A percentile compares a stretch with the other conserved stretches of the same genome.
Evolutionary conservation across 2,113 vertebrate species (phyloP).

Genomic region (Lethenteron reissneri): DNA sequence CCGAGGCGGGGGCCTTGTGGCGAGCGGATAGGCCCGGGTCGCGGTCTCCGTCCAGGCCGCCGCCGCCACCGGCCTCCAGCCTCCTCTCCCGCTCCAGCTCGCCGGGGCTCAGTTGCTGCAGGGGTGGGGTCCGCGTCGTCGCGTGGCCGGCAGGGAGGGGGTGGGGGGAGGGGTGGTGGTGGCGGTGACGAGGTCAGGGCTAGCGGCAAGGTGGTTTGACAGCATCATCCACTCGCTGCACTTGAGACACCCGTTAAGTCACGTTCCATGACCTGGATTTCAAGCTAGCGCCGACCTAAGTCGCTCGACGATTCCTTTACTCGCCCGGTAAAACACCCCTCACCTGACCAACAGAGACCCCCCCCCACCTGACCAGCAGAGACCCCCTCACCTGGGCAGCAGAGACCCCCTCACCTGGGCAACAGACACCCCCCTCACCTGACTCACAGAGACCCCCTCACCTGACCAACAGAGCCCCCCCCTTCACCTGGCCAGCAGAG

Average conservation of each 20-base stretch:
- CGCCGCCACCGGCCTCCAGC: conserved; percentile 11
- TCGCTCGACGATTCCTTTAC: too few species aligned
- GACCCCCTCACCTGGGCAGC: not conserved
- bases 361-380: not conserved
- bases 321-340: too few species aligned
- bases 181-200: too few species aligned
- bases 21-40: not conserved
- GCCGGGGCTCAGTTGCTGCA: conserved; percentile 16
- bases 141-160: too few species aligned
- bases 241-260: too few species aligned
- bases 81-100: conserved; percentile 44
- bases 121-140: too few species aligned
- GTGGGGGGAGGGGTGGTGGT: too few species aligned
- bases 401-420: not conserved
- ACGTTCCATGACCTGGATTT: too few species aligned
- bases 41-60: not conserved
- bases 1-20: conserved; percentile 10
- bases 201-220: too few species aligned
- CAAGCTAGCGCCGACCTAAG: too few species aligned
- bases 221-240: too few species aligned
- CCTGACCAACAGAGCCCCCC: not conserved
- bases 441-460: not conserved
- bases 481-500: not conserved
- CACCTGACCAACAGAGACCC: too few species aligned
- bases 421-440: not conserved